These are phyloP conservation scores for Lycocerus yunnanus DNA, from an alignment of 2,888 invertebrate genomes.

Conservation along the genomic window DNA sequence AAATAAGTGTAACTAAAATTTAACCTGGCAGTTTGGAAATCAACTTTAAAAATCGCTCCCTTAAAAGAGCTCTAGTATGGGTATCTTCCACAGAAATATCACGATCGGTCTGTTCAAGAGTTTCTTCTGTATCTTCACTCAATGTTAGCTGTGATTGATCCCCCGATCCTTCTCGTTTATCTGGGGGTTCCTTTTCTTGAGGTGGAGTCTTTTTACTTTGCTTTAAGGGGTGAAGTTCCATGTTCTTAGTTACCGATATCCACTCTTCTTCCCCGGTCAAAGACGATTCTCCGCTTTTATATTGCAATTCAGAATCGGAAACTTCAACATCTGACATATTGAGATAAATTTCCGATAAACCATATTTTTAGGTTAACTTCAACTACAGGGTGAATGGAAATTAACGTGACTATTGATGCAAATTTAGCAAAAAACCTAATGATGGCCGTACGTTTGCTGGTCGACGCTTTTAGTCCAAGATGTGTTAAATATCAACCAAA, in stretches of 20 bases:
- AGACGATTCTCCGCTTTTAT: neutral
- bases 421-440: too few relatives aligned
- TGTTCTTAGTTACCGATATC: neutral
- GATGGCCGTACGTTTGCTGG: too few relatives aligned
- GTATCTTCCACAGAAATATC: constrained; percentile 28
- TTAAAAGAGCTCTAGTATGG: constrained; percentile 43
- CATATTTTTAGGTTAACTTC: neutral
- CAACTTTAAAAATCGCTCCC: constrained; percentile 47
- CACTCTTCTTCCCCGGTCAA: neutral
- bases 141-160: neutral
- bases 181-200: neutral
- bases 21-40: constrained; percentile 47
- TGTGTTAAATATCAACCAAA: too few relatives aligned
- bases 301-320: neutral
- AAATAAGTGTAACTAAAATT: neutral
- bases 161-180: neutral
- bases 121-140: neutral
- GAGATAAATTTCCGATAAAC: neutral
- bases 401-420: neutral
- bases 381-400: neutral
- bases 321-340: neutral
- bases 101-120: neutral
- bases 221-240: neutral
- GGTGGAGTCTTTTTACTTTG: neutral
- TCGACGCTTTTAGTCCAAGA: too few relatives aligned